Base-by-base conservation (phyloP, 2,888 invertebrate species). In the Rhyacophila evoluta region DNA sequence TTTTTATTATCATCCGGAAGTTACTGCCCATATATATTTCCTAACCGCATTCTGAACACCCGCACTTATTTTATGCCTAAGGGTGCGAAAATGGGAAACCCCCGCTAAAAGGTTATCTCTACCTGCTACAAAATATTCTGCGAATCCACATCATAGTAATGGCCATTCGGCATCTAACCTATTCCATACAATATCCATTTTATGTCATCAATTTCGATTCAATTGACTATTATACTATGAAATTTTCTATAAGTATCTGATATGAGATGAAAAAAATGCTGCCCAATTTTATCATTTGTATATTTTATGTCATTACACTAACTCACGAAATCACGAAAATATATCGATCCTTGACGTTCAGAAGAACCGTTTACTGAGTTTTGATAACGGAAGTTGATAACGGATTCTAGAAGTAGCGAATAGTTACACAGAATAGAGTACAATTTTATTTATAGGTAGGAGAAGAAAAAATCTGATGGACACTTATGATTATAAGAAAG, bases 1-100 rank as follows among this genome's bases (percentile, higher is more conserved):
- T 78, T 77, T 78, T 78, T 78, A 78, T 73, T 67, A 75, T 75
- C 69, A 73, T 74, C 77, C 77, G 72, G 39, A 78, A 78, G 73
- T 78, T 78, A 78, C 37, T 72, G 36, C 70, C 69, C 38, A 38
- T 69, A 37, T 75, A 70, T 75, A 75, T 75, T 77, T 72, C 38
- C 72, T 68, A 55, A 77, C 77, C 77, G 37, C 77, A 77, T 77
- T 72, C 72, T 37, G 69, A 68, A 69, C 69, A 68, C 36, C 25
- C 69, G 68, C 36, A 55, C 41, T 55, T 77, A 77, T 77, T 72
- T 68, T 33, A 77, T 55, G 72, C 77, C 77, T 28, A 29, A 29
- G 67, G 28, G 77, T 67, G 72, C 67, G 55, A 36, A 68, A 72
- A 25, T 19, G 29, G 36, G 69, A 69, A 69, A 27, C 39, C 55